These are phyloP conservation scores for Drosophila watanabei DNA, from an alignment of 1,140 invertebrate genomes.

Conservation along the genomic window DNA sequence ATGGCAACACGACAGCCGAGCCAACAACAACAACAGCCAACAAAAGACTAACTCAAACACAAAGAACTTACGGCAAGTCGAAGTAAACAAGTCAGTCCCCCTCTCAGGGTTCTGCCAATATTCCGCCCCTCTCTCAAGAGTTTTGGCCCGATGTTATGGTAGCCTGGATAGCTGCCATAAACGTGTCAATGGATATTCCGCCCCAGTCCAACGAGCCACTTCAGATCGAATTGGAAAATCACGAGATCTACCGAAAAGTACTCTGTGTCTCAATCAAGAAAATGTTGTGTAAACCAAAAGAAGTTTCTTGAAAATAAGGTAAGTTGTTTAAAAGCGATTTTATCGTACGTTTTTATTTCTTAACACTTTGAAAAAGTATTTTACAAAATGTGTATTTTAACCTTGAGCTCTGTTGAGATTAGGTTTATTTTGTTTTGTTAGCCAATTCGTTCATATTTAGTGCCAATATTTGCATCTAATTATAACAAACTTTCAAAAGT, in stretches of 20 bases:
- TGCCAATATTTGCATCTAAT: no score
- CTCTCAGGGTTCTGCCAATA: slow-evolving; percentile 1
- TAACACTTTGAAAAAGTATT: background rate
- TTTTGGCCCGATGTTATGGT: slow-evolving; percentile 24
- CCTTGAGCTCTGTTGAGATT: background rate
- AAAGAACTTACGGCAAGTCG: slow-evolving; percentile 53
- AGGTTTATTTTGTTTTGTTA: background rate
- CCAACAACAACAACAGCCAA: slow-evolving; percentile 19
- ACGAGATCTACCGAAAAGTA: slow-evolving; percentile 4
- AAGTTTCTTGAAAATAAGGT: background rate
- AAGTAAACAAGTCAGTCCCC: slow-evolving; percentile 54
- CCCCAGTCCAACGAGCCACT: slow-evolving; percentile 8
- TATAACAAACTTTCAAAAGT: no score
- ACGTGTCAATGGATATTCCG: slow-evolving; percentile 34
- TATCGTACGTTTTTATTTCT: background rate
- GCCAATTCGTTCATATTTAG: background rate
- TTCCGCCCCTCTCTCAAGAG: slow-evolving; percentile 9
- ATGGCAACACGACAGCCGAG: slow-evolving; percentile 46
- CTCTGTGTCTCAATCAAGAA: slow-evolving; percentile 12
- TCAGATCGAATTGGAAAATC: slow-evolving; percentile 23
- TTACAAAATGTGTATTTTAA: background rate
- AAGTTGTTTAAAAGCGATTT: background rate
- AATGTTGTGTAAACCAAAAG: slow-evolving; percentile 4
- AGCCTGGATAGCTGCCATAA: slow-evolving; percentile 34
- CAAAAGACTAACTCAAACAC: slow-evolving; percentile 47